A percentile compares a stretch with the other conserved stretches of the same genome.
phyloP scores from a whole-genome alignment of 2,888 invertebrate genomes.

The Parnassius apollo region DNA sequence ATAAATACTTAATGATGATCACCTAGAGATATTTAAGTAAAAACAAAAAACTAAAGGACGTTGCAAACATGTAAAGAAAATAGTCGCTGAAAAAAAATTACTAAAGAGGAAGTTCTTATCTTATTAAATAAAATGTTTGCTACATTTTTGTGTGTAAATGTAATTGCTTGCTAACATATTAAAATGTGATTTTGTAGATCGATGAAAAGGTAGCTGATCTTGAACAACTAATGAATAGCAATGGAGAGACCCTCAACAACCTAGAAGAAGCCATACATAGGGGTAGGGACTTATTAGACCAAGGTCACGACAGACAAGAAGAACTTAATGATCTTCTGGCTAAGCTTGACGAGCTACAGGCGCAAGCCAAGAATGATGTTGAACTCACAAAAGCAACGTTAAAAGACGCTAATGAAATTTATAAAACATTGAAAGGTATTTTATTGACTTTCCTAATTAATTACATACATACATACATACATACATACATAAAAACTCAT shows the following conservation, averaged over 20 bases:
- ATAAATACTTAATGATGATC: no score
- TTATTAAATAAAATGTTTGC: no score
- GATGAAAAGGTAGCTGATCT: constrained; percentile 72
- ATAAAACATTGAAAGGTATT: constrained; percentile 85
- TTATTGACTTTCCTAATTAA: background rate
- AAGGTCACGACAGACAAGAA: constrained; percentile 83
- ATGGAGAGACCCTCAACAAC: constrained; percentile 80
- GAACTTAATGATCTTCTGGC: constrained; percentile 89
- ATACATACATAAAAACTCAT: no score
- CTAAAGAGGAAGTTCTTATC: no score
- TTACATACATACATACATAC: no score
- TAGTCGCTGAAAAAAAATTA: no score
- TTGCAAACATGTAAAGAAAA: no score
- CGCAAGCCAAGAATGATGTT: constrained; percentile 91
- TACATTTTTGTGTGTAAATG: no score
- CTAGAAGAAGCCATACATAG: constrained; percentile 84
- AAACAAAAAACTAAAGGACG: no score
- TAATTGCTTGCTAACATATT: no score
- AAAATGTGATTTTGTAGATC: constrained; percentile 60
- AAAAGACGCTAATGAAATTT: constrained; percentile 83
- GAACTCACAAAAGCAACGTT: constrained; percentile 87
- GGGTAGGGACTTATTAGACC: constrained; percentile 85
- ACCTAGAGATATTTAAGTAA: no score
- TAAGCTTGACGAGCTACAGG: constrained; percentile 88
- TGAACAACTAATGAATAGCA: constrained; percentile 74